Percentiles rank a stretch among this genome's conserved stretches.
These are phyloP conservation scores for Lithophane semibrunnea DNA, from an alignment of 2,888 invertebrate genomes.

Conservation along the genomic window DNA sequence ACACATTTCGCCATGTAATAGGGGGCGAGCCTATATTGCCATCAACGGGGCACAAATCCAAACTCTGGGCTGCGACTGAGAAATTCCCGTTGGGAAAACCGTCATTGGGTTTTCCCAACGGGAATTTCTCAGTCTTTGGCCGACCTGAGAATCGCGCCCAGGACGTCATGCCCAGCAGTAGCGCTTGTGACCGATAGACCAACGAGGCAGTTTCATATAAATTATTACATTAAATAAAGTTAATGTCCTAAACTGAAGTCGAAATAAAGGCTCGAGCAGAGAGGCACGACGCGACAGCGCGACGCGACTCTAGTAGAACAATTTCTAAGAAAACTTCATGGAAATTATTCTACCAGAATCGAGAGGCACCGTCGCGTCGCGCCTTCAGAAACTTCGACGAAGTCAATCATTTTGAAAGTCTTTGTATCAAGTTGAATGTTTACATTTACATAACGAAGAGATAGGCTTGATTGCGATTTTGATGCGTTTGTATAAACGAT, in stretches of 20 bases:
- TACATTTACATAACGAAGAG: conserved; percentile 56
- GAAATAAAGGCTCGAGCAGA: conserved; percentile 18
- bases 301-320: too few relatives aligned
- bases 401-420: conserved; percentile 26
- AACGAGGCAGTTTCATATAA: background rate
- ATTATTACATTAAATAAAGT: background rate
- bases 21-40: too few relatives aligned
- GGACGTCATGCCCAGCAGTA: background rate
- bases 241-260: conserved; percentile 11
- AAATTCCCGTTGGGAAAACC: background rate
- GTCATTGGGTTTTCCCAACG: too few relatives aligned
- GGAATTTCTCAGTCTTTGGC: background rate
- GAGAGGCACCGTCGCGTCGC: too few relatives aligned
- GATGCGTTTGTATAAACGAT: conserved; percentile 6
- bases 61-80: background rate
- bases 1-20: too few relatives aligned
- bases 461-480: conserved; percentile 45
- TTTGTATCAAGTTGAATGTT: conserved; percentile 31
- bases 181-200: too few relatives aligned
- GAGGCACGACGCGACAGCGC: too few relatives aligned
- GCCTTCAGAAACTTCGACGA: conserved; percentile 22
- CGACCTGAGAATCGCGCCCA: background rate
- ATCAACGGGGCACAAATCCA: too few relatives aligned
- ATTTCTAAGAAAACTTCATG: too few relatives aligned
- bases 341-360: too few relatives aligned